Percentiles rank a stretch among this genome's conserved stretches.
These are phyloP conservation scores for Sminthurides aquaticus DNA, from an alignment of 2,888 invertebrate species.

Conservation along the genomic window DNA sequence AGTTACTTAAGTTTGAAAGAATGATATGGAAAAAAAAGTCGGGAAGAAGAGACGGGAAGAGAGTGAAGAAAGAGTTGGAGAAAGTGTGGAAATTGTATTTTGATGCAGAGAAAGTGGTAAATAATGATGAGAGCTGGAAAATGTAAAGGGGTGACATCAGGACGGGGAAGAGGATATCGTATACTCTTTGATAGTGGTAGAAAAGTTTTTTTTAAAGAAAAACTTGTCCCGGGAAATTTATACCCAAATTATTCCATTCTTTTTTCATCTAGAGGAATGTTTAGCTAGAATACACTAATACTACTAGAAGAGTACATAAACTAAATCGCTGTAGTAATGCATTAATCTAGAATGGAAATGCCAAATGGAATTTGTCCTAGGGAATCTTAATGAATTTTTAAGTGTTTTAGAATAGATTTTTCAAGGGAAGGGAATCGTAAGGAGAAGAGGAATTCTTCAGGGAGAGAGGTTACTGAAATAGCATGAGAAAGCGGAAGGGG, in stretches of 20 bases:
- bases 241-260: background rate
- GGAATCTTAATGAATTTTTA: conserved; percentile 44
- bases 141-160: conserved; percentile 36
- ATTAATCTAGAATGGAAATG: background rate
- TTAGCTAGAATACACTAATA: no score
- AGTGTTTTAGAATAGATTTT: conserved; percentile 27
- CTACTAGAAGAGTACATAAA: no score
- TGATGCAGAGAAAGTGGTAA: conserved; percentile 44
- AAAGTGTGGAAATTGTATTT: conserved; percentile 42
- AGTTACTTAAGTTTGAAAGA: conserved; percentile 20
- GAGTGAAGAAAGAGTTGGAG: conserved; percentile 15
- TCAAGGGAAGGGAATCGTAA: background rate
- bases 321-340: background rate
- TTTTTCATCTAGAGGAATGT: background rate
- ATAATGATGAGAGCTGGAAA: conserved; percentile 41
- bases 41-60: no score
- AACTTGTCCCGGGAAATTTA: background rate
- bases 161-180: conserved; percentile 15
- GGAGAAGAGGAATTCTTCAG: background rate
- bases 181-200: background rate
- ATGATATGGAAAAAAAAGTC: background rate
- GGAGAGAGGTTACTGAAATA: background rate
- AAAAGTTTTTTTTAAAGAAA: background rate
- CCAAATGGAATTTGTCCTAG: background rate
- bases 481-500: conserved; percentile 5